Percentiles rank a stretch among this genome's conserved stretches.
Conservation (phyloP, 2,888 invertebrate species). For the Ormyrus pomaceus region DNA sequence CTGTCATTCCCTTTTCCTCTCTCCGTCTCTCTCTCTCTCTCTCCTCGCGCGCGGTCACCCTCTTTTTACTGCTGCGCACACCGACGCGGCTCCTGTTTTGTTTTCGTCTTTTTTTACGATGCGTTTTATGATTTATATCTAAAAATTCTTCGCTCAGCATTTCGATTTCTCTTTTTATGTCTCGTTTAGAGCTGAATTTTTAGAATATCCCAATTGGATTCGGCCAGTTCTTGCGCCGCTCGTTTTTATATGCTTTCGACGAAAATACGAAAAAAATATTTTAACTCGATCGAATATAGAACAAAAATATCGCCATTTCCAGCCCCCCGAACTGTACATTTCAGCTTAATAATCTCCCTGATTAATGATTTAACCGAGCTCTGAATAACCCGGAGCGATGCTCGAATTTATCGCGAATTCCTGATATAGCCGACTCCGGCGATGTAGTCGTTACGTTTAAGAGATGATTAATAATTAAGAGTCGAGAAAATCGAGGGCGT, state of each 20-base stretch:
- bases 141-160: not conserved
- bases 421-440: conserved; percentile 46
- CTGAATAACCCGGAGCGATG: conserved; percentile 20
- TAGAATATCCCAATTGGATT: not conserved
- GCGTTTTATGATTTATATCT: conserved; percentile 20
- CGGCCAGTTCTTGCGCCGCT: too few species aligned
- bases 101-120: not conserved
- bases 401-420: conserved; percentile 39
- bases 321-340: not conserved
- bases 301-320: too few species aligned
- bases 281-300: too few species aligned
- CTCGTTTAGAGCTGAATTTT: conserved; percentile 5
- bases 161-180: conserved; percentile 2
- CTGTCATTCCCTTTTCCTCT: conserved; percentile 15
- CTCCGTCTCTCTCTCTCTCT: too few species aligned
- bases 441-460: conserved; percentile 55
- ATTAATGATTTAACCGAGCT: not conserved
- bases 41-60: not conserved
- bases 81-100: conserved; percentile 15
- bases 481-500: conserved; percentile 58
- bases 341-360: not conserved
- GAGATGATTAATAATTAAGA: conserved; percentile 72
- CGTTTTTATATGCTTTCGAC: too few species aligned
- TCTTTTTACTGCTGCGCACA: conserved; percentile 17
- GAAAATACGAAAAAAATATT: too few species aligned